Percentiles rank a stretch among this genome's conserved stretches.
Evolutionary conservation across 2,888 invertebrate species (phyloP).

Genomic region (Rosalia funebris): DNA sequence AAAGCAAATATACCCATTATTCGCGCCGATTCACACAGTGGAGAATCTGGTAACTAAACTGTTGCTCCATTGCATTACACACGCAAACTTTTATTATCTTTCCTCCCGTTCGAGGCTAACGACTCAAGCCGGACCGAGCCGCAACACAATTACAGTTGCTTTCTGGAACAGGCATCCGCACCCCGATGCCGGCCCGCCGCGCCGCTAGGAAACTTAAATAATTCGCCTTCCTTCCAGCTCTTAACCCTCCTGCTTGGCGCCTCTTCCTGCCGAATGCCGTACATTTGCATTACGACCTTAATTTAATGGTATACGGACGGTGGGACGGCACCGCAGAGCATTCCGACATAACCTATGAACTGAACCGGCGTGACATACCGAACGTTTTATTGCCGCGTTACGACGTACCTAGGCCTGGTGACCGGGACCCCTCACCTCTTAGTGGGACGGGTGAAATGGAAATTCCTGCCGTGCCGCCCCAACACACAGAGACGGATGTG

Average conservation of each 20-base stretch:
- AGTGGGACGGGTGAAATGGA: not conserved
- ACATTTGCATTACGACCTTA: conserved; percentile 32
- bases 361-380: not conserved
- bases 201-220: conserved; percentile 30
- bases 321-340: conserved; percentile 6
- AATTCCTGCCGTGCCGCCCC: no score
- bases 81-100: no score
- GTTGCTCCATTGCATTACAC: no score
- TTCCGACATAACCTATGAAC: conserved; percentile 18
- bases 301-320: conserved; percentile 26
- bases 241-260: conserved; percentile 22
- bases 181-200: no score
- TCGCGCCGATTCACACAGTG: no score
- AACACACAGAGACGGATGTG: no score
- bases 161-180: no score
- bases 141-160: no score
- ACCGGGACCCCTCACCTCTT: not conserved
- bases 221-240: conserved; percentile 36
- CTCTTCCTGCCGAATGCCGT: conserved; percentile 20
- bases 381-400: conserved; percentile 5
- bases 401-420: not conserved
- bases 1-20: no score
- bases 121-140: no score
- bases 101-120: no score
- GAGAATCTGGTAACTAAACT: no score